Evolutionary conservation across 2,113 vertebrate species (phyloP).

Genomic region (Lepidiolamprologus cunningtoni): DNA sequence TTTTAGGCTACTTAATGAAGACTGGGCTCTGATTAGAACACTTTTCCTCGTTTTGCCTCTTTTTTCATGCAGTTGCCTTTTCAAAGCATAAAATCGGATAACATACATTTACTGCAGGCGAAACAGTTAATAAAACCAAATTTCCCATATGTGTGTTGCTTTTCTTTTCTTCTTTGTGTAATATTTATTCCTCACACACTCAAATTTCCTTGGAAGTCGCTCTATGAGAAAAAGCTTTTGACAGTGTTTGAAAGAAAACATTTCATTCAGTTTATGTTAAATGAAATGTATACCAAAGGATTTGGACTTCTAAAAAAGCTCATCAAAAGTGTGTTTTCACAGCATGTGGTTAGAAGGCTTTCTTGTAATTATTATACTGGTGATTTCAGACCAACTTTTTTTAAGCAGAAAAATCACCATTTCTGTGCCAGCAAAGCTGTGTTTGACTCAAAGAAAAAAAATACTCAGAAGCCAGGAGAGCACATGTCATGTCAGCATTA

Average conservation of each 20-base stretch:
- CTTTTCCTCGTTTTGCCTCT: too few relatives aligned
- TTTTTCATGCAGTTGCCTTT: background rate
- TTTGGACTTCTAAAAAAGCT: background rate
- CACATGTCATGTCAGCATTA: background rate
- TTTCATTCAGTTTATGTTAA: background rate
- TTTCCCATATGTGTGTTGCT: background rate
- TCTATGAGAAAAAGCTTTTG: background rate
- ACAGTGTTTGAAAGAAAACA: background rate
- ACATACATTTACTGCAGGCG: background rate
- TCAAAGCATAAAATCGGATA: background rate
- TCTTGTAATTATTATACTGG: background rate
- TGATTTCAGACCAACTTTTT: background rate
- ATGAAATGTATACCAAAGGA: background rate
- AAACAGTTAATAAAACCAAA: background rate
- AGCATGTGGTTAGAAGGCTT: background rate
- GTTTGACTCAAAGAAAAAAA: background rate
- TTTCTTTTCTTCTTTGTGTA: background rate
- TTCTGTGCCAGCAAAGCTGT: background rate
- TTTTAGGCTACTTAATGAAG: background rate
- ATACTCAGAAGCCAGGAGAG: background rate
- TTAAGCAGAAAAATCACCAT: background rate
- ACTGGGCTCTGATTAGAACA: background rate
- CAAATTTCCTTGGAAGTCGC: background rate
- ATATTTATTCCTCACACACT: background rate
- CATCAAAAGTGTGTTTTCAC: background rate